phyloP scores from a whole-genome alignment of 1,140 invertebrate species.

The Drosophila busckii region DNA sequence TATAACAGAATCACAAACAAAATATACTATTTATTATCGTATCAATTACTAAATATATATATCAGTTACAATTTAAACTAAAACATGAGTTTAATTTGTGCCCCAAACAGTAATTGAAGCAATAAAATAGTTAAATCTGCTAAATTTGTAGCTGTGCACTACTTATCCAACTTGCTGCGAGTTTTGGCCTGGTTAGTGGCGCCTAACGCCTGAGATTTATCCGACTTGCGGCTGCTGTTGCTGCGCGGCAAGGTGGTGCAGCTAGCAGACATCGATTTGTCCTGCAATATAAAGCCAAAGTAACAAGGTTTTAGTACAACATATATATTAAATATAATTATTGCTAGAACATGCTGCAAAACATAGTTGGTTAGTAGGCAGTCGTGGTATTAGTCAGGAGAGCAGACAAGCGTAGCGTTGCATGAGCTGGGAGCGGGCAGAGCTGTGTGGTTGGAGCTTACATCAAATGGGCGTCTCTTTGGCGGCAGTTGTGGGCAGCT shows the following conservation, averaged over 20 bases:
- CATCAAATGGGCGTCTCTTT: conserved; percentile 65
- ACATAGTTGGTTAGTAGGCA: conserved; percentile 41
- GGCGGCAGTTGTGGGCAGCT: conserved; percentile 20
- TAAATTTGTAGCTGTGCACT: conserved; percentile 12
- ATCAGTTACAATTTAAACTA: conserved; percentile 67
- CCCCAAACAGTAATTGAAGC: conserved; percentile 31
- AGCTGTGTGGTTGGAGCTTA: conserved; percentile 33
- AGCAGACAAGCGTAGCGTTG: conserved; percentile 42
- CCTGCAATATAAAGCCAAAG: conserved; percentile 53
- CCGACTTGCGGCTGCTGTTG: conserved; percentile 79
- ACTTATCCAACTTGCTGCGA: conserved; percentile 68
- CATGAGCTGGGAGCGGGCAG: conserved; percentile 32
- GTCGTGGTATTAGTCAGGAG: conserved; percentile 39
- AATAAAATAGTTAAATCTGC: conserved; percentile 22
- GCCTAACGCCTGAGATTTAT: conserved; percentile 39
- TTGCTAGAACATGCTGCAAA: conserved; percentile 47
- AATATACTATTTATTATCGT: conserved; percentile 45
- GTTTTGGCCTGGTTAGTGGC: conserved; percentile 45
- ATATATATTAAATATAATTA: not conserved
- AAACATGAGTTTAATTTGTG: conserved; percentile 61
- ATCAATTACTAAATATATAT: conserved; percentile 32
- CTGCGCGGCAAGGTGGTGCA: conserved; percentile 82
- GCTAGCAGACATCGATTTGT: conserved; percentile 80
- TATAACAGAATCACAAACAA: conserved; percentile 61
- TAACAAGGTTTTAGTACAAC: not conserved